Evolutionary conservation across 2,888 invertebrate species (phyloP).

Genomic region (Orchesella flavescens): DNA sequence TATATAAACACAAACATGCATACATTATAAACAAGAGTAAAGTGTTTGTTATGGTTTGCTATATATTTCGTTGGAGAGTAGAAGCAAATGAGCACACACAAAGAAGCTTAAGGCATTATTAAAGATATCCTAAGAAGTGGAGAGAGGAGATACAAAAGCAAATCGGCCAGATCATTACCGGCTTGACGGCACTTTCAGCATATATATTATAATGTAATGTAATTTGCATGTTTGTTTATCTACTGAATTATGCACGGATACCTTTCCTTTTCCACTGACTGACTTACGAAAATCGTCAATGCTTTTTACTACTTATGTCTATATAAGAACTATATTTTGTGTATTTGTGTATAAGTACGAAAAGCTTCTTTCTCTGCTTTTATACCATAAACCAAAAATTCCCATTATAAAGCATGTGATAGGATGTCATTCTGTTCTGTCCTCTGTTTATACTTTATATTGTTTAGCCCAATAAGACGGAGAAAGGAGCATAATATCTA

Average conservation of each 20-base stretch:
- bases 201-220: conserved; percentile 51
- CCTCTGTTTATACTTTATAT: too few relatives aligned
- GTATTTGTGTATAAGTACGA: background rate
- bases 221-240: conserved; percentile 64
- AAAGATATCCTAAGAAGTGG: background rate
- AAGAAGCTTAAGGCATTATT: background rate
- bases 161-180: conserved; percentile 63
- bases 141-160: conserved; percentile 35
- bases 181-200: conserved; percentile 31
- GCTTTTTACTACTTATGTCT: conserved; percentile 11
- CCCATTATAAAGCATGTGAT: background rate
- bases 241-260: conserved; percentile 58
- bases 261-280: conserved; percentile 41
- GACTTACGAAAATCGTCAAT: conserved; percentile 22
- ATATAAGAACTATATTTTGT: background rate
- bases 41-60: too few relatives aligned
- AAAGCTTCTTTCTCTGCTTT: background rate
- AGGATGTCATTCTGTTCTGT: too few relatives aligned
- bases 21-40: too few relatives aligned
- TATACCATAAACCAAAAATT: background rate
- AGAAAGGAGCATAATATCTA: background rate
- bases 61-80: too few relatives aligned
- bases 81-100: background rate
- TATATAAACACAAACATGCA: too few relatives aligned
- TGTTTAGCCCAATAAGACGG: background rate